Base-by-base conservation (phyloP, 2,888 invertebrate species). In the Orthosia cruda region DNA sequence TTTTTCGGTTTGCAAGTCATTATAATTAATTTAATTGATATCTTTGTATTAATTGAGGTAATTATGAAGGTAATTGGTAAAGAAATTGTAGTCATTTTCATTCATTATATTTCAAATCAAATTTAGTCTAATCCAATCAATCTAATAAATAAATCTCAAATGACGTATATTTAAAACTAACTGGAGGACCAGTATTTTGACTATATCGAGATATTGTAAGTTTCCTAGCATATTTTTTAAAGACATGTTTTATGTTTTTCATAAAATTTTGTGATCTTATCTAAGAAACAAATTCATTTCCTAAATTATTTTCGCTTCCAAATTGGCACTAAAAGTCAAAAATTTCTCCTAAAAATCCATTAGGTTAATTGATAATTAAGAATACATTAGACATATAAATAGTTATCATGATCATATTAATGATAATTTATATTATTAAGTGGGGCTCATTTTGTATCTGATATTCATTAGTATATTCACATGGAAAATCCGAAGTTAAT, bases 401-500 rank as follows among this genome's bases (percentile, higher is more conserved):
- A 70, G 45, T 18, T 77, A 59, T 70, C 16, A 81, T 84, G 83
- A 83, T 58, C 80, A 78, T 83, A 70, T 59, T 45, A 80, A 84
- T 85, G 71, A 18, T 62, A 57, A 12, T n/a, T 65, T 61, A n/a
- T 61, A 68, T 57, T 70, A 50, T 69, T 67, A 67, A 64, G 62
- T 71, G 32, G 74, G 20, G 2, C 64, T 73, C 54, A 76, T 68
- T 80, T 64, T 32, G 66, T 54, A 26, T 69, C 15, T 49, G n/a
- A 59, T 77, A 58, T 78, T 83, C 65, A 81, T 85, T 79, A 67
- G 61, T 58, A 71, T 64, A 82, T 87, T 85, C 83, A 70, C 67
- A 86, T 85, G 65, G 11, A 75, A 79, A 77, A 79, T 77, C 58
- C 45, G 11, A 71, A 72, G 12, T 75, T 87, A 83, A 87, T 87